These are phyloP conservation scores for Tetrax tetrax DNA, from an alignment of 2,113 vertebrate species.

Conservation along the genomic window DNA sequence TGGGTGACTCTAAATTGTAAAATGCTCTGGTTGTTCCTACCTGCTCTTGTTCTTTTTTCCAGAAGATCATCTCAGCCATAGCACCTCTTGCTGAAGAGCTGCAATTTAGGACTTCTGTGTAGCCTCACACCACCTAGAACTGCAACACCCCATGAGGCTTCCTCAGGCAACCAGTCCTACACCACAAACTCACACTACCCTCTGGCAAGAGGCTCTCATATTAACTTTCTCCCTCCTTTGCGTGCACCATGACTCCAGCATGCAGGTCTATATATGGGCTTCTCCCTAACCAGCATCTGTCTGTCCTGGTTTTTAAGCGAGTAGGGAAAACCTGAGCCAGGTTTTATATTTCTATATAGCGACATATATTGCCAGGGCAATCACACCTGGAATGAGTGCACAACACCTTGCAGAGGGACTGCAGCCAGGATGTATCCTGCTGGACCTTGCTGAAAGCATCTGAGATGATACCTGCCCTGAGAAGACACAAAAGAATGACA, in stretches of 20 bases:
- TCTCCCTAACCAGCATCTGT: not conserved
- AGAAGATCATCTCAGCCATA: not conserved
- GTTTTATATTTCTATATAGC: accelerated
- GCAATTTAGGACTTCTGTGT: not conserved
- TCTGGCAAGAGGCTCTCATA: not conserved
- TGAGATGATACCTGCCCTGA: not conserved
- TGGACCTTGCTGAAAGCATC: not conserved
- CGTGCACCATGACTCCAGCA: not conserved
- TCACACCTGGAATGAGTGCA: not conserved
- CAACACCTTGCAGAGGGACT: not conserved
- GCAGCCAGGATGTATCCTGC: not conserved
- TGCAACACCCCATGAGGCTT: not conserved
- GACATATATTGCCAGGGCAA: not conserved
- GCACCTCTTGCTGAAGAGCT: not conserved
- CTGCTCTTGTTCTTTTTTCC: not conserved
- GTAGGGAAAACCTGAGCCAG: not conserved
- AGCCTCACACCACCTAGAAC: not conserved
- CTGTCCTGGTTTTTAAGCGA: not conserved
- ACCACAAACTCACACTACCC: not conserved
- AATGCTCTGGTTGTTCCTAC: not conserved
- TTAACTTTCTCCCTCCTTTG: not conserved
- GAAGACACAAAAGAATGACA: not conserved
- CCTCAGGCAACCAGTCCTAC: not conserved
- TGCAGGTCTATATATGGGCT: not conserved
- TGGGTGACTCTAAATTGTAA: not conserved